These are phyloP conservation scores for Bradypus variegatus DNA, from an alignment of 2,797 vertebrate genomes.

Conservation along the genomic window DNA sequence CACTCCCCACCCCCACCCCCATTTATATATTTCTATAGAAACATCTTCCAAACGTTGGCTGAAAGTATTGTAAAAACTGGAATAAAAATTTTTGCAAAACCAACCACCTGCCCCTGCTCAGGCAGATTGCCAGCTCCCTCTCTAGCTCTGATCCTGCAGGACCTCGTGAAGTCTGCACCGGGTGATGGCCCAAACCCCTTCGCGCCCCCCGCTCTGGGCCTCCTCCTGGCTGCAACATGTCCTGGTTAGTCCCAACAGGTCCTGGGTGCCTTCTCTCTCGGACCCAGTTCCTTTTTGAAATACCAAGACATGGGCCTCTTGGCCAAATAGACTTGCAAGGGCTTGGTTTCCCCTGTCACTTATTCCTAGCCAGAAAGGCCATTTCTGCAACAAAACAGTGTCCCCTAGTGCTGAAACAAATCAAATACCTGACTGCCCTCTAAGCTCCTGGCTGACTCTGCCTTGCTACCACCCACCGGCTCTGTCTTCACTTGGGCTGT, in stretches of 20 bases:
- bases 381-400: constrained; percentile 35
- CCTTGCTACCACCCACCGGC: background rate
- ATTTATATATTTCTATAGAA: background rate
- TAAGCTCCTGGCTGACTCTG: background rate
- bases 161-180: background rate
- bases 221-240: background rate
- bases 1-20: background rate
- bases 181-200: background rate
- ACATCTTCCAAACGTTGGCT: background rate
- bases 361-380: background rate
- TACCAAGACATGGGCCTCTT: background rate
- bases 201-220: background rate
- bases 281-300: background rate
- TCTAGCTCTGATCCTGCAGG: background rate
- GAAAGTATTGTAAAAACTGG: background rate
- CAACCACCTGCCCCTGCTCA: too few relatives aligned
- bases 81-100: background rate
- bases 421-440: background rate
- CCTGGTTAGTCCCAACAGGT: background rate
- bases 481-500: background rate
- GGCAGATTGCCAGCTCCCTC: background rate
- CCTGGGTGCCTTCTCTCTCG: background rate
- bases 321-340: background rate
- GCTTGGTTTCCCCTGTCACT: background rate
- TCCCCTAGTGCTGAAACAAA: constrained; percentile 52